Evolutionary conservation across 2,797 vertebrate species (phyloP), one percentile per base, ranked within the genome.

Genomic region (Dryobates pubescens): DNA sequence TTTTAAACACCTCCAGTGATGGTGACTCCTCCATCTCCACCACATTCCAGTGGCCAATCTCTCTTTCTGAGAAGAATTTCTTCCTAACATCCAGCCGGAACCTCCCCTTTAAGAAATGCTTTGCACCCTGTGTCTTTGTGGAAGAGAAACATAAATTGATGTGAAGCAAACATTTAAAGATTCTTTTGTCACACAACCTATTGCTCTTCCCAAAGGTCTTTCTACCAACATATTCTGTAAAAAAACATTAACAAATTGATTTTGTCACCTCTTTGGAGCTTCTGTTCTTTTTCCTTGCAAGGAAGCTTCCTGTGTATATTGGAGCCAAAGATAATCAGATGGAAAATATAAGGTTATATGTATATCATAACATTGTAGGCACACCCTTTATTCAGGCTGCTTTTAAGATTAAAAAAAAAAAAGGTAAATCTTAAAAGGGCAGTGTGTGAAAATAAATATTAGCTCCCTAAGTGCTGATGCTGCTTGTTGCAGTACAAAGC

Each of bases 401-500:
- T 92, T 69, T 63, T 45, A 77, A 74, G 45, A 89, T 91, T 86
- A 49, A 45, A 14, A 71, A 65, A 85, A 71, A 77, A 67, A 63
- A 85, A 68, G n/a, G 77, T 49, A 49, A 49, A 20, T 92, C 36
- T 51, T 89, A 64, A 58, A 88, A 92, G 29, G 20, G n/a, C 5
- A 7, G n/a, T 17, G 8, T 77, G 51, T 85, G 53, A 75, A 89
- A 94, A 84, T 30, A 53, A 57, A 54, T 49, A 71, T 32, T 58
- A 59, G 51, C 20, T 74, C 92, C 85, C 79, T 78, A 51, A 0
- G 11, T 80, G 49, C 34, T 91, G 81, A 10, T 88, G 54, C 76
- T 73, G 34, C 81, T 93, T 82, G 34, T 88, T 95, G 36, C 83
- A 73, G 73, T 65, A 76, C 84, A 95, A 5, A 63, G 17, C 30